A percentile compares a stretch with the other conserved stretches of the same genome.
These are phyloP conservation scores for Clinocottus analis DNA, from an alignment of 2,113 vertebrate genomes.

Conservation along the genomic window DNA sequence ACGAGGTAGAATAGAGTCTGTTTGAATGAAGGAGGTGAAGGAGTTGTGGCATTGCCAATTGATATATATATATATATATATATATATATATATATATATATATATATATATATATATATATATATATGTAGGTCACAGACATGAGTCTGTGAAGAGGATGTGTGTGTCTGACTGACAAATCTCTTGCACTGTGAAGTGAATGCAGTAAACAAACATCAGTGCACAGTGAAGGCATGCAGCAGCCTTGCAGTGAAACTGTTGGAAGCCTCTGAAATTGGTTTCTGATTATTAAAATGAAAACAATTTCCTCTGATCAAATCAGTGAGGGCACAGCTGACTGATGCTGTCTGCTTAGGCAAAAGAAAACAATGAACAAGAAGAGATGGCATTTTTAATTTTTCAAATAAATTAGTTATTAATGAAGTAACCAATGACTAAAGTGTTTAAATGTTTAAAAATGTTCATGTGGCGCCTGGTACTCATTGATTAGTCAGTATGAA, in stretches of 20 bases:
- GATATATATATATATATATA: conserved; percentile 59
- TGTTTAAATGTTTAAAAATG: conserved; percentile 16
- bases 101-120: conserved; percentile 60
- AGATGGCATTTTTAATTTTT: conserved; percentile 26
- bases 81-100: conserved; percentile 58
- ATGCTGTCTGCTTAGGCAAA: conserved; percentile 19
- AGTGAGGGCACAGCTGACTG: conserved; percentile 26
- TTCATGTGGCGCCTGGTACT: conserved; percentile 2
- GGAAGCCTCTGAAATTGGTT: conserved; percentile 49
- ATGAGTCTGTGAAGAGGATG: conserved; percentile 37
- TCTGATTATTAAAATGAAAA: conserved; percentile 65
- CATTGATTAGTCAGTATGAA: conserved; percentile 5
- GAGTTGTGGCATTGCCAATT: conserved; percentile 50
- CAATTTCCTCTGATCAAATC: conserved; percentile 53
- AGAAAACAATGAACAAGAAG: conserved; percentile 17
- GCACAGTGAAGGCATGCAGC: conserved; percentile 36
- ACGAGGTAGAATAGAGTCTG: conserved; percentile 33
- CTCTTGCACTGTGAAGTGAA: conserved; percentile 45
- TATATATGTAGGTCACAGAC: conserved; percentile 63
- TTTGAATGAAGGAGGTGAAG: conserved; percentile 48
- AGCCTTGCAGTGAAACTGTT: conserved; percentile 27
- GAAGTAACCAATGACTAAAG: neutral
- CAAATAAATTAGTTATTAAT: conserved; percentile 20
- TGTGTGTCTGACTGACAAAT: conserved; percentile 43
- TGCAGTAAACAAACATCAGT: conserved; percentile 69